Evolutionary conservation across 2,888 invertebrate genomes (phyloP), one percentile per base, ranked within the genome.

Genomic region (Tetragonula carbonaria): DNA sequence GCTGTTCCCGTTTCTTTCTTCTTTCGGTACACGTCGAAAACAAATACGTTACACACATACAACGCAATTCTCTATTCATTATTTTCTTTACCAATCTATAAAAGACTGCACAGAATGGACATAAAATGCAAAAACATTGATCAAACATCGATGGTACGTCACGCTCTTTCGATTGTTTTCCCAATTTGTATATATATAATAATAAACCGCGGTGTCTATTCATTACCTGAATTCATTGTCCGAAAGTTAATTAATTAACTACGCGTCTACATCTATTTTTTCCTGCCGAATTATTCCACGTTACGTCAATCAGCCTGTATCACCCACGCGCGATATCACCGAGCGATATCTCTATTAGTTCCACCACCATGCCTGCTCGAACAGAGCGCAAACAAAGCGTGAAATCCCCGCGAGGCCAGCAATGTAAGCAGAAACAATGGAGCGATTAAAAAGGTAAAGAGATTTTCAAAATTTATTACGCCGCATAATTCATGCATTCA

Each of bases 401-500:
- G 4, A 71, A 74, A 62, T 28, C n/a, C 8, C 16, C 28, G 18
- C 0, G 16, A 16, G 18, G 21, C 28, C 14, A 23, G 4, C 33
- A 5, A 18, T 13, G n/a, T 2, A 16, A 21, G 21, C 59, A 13
- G 16, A 21, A n/a, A 28, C 28, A 62, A 62, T 70, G 45, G 59
- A 33, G 3, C 13, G 28, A 33, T 70, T 50, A 38, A 67, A 67
- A 62, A 13, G 23, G 13, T 4, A 23, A 50, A 16, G 57, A 28
- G 57, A 38, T 33, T 38, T 63, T 55, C 14, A n/a, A n/a, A 65
- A 71, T 77, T 66, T 38, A 16, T 45, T 21, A 62, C 38, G 33
- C 55, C n/a, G 2, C 16, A 23, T 55, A 55, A 70, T 55, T 67
- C 55, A 38, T 51, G 21, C 16, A 33, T 74, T 28, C n/a, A 11